Percentiles rank a stretch among this genome's conserved stretches.
Conservation (phyloP, 2,888 invertebrate genomes). For the Cephus rjabovi region DNA sequence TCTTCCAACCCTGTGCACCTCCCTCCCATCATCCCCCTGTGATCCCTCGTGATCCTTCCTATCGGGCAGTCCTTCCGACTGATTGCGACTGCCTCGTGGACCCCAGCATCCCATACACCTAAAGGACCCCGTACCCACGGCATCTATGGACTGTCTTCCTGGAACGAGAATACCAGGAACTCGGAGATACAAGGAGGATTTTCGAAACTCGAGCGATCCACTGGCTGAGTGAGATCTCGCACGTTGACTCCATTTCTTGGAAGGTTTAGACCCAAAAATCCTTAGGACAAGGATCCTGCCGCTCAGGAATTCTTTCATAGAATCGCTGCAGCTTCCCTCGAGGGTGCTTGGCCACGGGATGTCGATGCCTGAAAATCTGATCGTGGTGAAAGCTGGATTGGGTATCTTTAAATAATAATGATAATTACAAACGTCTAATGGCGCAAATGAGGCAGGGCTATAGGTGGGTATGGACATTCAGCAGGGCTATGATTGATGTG, state of each 20-base stretch:
- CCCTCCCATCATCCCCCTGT: too few relatives aligned
- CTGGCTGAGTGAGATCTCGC: neutral
- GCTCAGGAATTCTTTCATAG: neutral
- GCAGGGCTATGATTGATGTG: slow-evolving; percentile 55
- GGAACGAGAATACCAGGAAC: neutral
- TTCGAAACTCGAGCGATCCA: neutral
- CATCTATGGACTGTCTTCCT: neutral
- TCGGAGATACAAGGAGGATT: neutral
- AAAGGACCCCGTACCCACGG: neutral
- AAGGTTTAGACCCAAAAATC: neutral
- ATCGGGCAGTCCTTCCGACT: neutral
- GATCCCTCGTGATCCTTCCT: neutral
- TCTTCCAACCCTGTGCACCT: too few relatives aligned
- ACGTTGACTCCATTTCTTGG: neutral
- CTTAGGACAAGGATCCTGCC: neutral
- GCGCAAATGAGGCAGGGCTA: neutral
- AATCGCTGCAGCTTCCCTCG: neutral
- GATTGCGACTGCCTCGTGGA: neutral
- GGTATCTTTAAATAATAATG: neutral
- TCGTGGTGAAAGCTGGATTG: neutral
- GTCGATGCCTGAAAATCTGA: neutral
- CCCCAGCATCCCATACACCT: neutral
- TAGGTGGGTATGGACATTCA: slow-evolving; percentile 28
- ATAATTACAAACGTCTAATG: neutral
- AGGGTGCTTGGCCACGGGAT: neutral